These are phyloP conservation scores for Parotia lawesii DNA, from an alignment of 2,113 vertebrate genomes.

Conservation along the genomic window DNA sequence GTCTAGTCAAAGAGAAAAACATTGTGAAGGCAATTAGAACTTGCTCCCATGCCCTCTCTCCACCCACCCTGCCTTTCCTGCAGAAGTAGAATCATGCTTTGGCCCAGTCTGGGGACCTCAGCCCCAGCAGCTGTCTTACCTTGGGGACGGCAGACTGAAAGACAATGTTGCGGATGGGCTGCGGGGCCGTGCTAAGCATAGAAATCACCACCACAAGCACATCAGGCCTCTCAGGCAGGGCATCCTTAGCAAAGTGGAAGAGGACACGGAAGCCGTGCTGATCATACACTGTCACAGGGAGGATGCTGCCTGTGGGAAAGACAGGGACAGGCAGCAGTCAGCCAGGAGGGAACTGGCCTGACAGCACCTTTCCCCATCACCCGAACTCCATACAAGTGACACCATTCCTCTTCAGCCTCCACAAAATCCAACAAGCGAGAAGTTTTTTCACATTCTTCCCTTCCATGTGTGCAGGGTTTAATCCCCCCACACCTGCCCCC, in stretches of 20 bases:
- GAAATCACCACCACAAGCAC: slow-evolving; percentile 96
- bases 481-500: background rate
- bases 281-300: slow-evolving; percentile 93
- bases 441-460: background rate
- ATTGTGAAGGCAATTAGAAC: background rate
- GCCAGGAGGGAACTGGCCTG: background rate
- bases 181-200: slow-evolving; percentile 92
- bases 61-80: background rate
- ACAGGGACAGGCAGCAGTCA: background rate
- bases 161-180: slow-evolving; percentile 87
- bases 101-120: background rate
- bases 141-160: slow-evolving; percentile 96
- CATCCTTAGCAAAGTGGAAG: slow-evolving; percentile 91
- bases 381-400: background rate
- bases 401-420: background rate
- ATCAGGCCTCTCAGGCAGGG: slow-evolving; percentile 83
- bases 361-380: background rate
- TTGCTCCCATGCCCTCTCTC: background rate
- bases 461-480: background rate
- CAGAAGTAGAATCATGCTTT: background rate
- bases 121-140: slow-evolving; percentile 65
- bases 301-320: slow-evolving; percentile 82
- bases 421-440: background rate
- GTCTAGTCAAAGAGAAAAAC: background rate
- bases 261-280: slow-evolving; percentile 91